Evolutionary conservation across 2,888 invertebrate genomes (phyloP).

Genomic region (Chymomyza fuscimana): DNA sequence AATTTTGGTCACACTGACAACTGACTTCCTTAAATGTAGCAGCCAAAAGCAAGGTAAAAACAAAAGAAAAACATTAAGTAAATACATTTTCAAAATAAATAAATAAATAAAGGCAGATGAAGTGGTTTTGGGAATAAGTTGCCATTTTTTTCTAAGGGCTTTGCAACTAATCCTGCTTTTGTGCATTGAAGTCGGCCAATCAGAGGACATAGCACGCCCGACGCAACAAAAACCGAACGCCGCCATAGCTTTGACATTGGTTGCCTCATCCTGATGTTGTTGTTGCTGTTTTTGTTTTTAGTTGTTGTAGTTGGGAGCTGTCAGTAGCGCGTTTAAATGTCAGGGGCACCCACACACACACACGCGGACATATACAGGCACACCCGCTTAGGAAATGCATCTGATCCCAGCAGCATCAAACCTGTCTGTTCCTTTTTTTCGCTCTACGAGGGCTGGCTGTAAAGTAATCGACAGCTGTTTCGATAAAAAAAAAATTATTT

Average conservation of each 20-base stretch:
- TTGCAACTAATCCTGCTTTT: background rate
- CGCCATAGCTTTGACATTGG: constrained; percentile 37
- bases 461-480: too few species aligned
- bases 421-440: constrained; percentile 12
- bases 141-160: background rate
- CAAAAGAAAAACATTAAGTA: background rate
- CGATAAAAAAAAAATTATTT: too few species aligned
- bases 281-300: constrained; percentile 3
- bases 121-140: background rate
- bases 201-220: constrained; percentile 44
- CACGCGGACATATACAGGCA: background rate
- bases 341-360: constrained; percentile 61
- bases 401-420: background rate
- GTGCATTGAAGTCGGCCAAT: constrained; percentile 48
- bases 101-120: background rate
- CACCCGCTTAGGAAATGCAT: constrained; percentile 22
- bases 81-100: constrained; percentile 4
- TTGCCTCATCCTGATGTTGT: constrained; percentile 28
- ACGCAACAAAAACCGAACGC: background rate
- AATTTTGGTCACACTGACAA: background rate
- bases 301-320: constrained; percentile 22
- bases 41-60: constrained; percentile 27
- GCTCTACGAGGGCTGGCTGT: too few species aligned
- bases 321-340: constrained; percentile 56
- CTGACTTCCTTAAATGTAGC: constrained; percentile 49